These are phyloP conservation scores for Tachysurus vachellii DNA, from an alignment of 2,113 vertebrate species.

Conservation along the genomic window DNA sequence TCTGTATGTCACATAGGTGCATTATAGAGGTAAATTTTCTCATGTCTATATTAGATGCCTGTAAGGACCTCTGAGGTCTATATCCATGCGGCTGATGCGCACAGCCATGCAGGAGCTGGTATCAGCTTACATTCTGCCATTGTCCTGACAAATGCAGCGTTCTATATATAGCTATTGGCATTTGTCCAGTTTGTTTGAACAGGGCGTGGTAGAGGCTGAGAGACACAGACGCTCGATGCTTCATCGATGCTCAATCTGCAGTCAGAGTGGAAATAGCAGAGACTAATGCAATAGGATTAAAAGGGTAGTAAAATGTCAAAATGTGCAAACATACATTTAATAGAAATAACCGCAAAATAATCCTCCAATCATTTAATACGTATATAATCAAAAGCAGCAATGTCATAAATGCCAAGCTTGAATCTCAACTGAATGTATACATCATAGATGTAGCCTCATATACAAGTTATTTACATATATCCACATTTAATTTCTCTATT, in stretches of 20 bases:
- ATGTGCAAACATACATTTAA: neutral
- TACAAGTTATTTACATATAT: too few species aligned
- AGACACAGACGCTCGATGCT: neutral
- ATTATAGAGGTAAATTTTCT: conserved; percentile 38
- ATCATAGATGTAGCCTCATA: neutral
- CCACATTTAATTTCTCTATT: neutral
- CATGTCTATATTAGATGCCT: conserved; percentile 27
- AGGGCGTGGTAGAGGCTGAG: conserved; percentile 21
- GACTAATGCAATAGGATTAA: neutral
- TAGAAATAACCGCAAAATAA: neutral
- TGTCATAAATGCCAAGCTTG: neutral
- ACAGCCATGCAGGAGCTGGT: conserved; percentile 16
- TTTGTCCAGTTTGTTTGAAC: conserved; percentile 41
- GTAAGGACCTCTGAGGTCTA: neutral
- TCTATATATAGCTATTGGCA: conserved; percentile 55
- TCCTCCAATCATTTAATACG: neutral
- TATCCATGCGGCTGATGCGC: conserved; percentile 22
- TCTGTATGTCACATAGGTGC: neutral
- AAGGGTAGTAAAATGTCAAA: neutral
- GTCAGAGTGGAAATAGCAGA: neutral
- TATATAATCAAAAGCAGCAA: neutral
- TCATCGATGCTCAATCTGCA: conserved; percentile 5
- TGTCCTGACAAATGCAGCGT: conserved; percentile 48
- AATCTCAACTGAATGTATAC: neutral
- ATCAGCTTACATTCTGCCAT: conserved; percentile 56